Evolutionary conservation across 2,888 invertebrate species (phyloP), one percentile per base, ranked within the genome.

Genomic region (Noctua comes): DNA sequence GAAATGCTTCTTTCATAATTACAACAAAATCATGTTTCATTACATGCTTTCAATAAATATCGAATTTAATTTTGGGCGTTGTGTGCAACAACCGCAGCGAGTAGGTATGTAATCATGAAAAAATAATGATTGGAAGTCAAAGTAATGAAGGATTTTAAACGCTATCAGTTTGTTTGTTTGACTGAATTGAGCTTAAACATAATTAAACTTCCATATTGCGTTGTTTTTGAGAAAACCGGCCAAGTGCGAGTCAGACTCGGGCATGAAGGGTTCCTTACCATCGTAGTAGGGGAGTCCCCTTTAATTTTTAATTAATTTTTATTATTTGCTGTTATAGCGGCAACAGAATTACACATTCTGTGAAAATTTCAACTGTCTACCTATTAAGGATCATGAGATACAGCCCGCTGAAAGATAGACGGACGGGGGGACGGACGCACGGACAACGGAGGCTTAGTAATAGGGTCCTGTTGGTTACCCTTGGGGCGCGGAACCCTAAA

Each of bases 101-200:
- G 24, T n/a, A n/a, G n/a, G 21, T 21, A 46, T 10, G 21, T 62
- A 27, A 62, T 74, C 36, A 64, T 27, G 48, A 73, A 68, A 43
- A 8, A 43, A 43, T 54, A 43, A 43, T 54, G 31, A 83, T 73
- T 80, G 62, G 7, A 80, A 68, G 31, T 36, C 36, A 40, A 82
- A 64, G 31, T 59, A 62, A 70, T 72, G 4, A 65, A n/a, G 24
- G 4, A 46, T 27, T 76, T 76, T 59, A 72, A 82, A 48, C 36
- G 62, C 36, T 21, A 54, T 71, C 73, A 36, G 18, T 74, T 62
- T 62, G 65, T 71, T 74, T 71, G 59, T 62, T 66, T 57, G 7
- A 66, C 18, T 51, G 16, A 43, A 76, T 70, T 57, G 4, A 36
- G 1, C 36, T 62, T 62, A 8, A 62, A 62, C 16, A 62, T 62